Base-by-base conservation (phyloP, 2,797 vertebrate species). In the Neosilurus hyrtlii region DNA sequence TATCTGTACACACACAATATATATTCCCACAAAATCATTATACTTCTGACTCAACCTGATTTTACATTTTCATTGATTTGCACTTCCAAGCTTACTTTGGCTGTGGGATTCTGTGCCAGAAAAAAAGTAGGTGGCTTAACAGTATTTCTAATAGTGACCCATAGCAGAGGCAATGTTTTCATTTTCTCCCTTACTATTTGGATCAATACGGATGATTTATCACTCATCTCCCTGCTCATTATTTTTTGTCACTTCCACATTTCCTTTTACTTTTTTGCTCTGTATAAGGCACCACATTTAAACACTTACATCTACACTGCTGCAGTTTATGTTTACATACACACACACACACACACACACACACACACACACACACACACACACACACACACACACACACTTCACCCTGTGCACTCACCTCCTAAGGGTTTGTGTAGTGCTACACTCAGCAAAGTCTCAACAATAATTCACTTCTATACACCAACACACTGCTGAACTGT, bases 391-490 rank as follows among this genome's bases (percentile, higher is more conserved):
- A 59, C 54, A 75, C 73, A 59, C 73, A 59, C 26, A 14, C 54
- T 59, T 2, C 72, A 57, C 54, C 5, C 30, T n/a, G 51, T 30
- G 24, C 26, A 56, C 49, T 52, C 16, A 9, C 52, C 4, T 4
- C 18, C 80, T 52, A 56, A 59, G 26, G 22, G 52, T 37, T 56
- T 74, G 73, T 24, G 79, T 59, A 59, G 14, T 93, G 92, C 93
- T 91, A 88, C 18, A 82, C 91, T 94, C 94, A 94, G 93, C 94
- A 93, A 90, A 92, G 89, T 93, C 93, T 90, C 90, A 91, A 91
- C 90, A 94, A 94, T 95, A 91, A 95, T 94, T 94, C 87, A 95
- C 90, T 84, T 88, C 86, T 56, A 26, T 88, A 88, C 89, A 85
- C 88, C 51, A 87, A 90, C 89, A 90, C 85, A 80, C 83, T 88